These are phyloP conservation scores for Hypomecis atomaria DNA, from an alignment of 2,888 invertebrate species.

Conservation along the genomic window DNA sequence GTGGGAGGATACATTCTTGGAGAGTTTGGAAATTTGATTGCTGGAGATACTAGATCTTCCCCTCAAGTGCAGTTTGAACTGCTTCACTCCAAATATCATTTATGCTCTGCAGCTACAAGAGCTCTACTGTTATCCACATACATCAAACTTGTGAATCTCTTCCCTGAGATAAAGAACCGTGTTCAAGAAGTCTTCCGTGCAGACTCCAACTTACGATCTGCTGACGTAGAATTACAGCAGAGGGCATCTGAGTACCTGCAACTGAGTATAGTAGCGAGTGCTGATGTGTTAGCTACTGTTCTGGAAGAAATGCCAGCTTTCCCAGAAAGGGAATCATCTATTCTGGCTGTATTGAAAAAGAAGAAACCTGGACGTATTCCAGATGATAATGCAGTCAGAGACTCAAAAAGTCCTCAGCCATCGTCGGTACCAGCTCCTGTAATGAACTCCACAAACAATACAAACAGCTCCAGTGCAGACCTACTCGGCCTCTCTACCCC, in stretches of 20 bases:
- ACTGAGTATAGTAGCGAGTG: constrained; percentile 97
- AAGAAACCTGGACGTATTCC: constrained; percentile 98
- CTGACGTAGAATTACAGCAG: constrained; percentile 99
- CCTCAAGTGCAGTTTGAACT: constrained; percentile 99
- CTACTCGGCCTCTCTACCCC: constrained; percentile 95
- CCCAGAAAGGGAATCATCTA: constrained; percentile 98
- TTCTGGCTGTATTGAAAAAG: constrained; percentile 98
- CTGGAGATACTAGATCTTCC: constrained; percentile 98
- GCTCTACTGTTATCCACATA: constrained; percentile 98
- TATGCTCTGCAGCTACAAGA: constrained; percentile 98
- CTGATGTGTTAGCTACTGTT: constrained; percentile 99
- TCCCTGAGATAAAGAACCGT: constrained; percentile 98
- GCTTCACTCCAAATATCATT: constrained; percentile 99
- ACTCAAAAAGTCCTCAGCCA: constrained; percentile 90
- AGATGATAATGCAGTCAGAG: constrained; percentile 89
- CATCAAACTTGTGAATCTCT: constrained; percentile 99
- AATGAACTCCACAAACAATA: constrained; percentile 79
- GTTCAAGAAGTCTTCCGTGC: constrained; percentile 97
- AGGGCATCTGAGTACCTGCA: constrained; percentile 99
- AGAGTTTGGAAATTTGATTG: constrained; percentile 99
- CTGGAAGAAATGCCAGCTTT: constrained; percentile 99
- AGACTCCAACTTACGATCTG: constrained; percentile 97
- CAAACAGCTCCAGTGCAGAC: constrained; percentile 89
- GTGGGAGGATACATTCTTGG: constrained; percentile 99
- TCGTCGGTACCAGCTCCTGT: constrained; percentile 72